Percentiles rank a stretch among this genome's conserved stretches.
Conservation (phyloP, 2,888 invertebrate genomes). For the Epirrita christyi region DNA sequence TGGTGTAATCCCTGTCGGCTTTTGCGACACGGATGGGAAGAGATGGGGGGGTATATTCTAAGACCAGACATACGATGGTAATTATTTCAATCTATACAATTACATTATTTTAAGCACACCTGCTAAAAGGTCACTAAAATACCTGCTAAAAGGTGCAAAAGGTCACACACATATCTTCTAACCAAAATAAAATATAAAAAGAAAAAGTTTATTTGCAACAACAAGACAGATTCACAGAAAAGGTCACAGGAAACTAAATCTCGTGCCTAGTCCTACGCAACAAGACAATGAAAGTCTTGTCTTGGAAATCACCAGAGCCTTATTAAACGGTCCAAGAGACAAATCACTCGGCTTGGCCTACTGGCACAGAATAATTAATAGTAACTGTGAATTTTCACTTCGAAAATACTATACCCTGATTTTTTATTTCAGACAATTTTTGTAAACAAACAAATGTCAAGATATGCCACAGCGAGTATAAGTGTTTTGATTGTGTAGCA, state of each 20-base stretch:
- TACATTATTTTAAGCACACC: neutral
- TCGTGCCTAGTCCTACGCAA: conserved; percentile 3
- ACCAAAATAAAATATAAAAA: too few species aligned
- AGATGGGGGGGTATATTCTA: too few species aligned
- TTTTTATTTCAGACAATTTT: too few species aligned
- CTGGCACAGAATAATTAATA: conserved; percentile 17
- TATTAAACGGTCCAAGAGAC: conserved; percentile 53
- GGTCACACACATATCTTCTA: neutral
- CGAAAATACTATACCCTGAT: neutral
- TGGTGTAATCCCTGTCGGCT: too few species aligned
- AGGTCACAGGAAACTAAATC: conserved; percentile 1
- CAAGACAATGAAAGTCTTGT: conserved; percentile 23
- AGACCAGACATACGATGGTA: too few species aligned
- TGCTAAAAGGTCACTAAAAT: neutral
- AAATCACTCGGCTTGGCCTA: conserved; percentile 45
- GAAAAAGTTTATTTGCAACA: too few species aligned
- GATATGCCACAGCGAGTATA: too few species aligned
- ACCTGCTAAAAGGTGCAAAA: neutral
- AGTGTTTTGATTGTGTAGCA: too few species aligned
- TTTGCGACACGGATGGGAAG: too few species aligned
- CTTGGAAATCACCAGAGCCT: conserved; percentile 32
- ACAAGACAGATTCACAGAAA: neutral
- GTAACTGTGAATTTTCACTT: conserved; percentile 15
- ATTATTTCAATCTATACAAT: too few species aligned
- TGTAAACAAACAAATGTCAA: too few species aligned